Percentiles rank a stretch among this genome's conserved stretches.
Evolutionary conservation across 2,113 vertebrate species (phyloP).

Genomic region (Ceyx cyanopectus): DNA sequence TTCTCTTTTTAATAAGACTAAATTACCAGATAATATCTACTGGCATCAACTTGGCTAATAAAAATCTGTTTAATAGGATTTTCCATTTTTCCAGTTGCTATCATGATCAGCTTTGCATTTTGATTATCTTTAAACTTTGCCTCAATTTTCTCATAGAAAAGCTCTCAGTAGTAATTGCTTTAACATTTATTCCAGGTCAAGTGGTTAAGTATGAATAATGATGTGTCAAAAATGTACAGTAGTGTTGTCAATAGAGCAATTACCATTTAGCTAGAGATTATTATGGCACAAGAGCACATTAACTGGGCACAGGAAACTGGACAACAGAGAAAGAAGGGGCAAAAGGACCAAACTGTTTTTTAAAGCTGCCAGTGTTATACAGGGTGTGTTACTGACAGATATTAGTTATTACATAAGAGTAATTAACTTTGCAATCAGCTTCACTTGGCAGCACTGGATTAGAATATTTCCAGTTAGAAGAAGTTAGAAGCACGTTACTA

Average conservation of each 20-base stretch:
- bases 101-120: conserved; percentile 85
- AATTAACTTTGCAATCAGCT: conserved; percentile 71
- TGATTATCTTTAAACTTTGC: conserved; percentile 89
- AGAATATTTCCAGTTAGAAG: conserved; percentile 66
- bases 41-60: conserved; percentile 88
- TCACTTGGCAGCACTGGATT: conserved; percentile 4
- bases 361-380: conserved; percentile 66
- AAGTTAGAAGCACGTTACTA: conserved; percentile 32
- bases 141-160: conserved; percentile 86
- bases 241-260: conserved; percentile 90
- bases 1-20: conserved; percentile 89
- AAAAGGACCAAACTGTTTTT: conserved; percentile 74
- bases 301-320: conserved; percentile 83
- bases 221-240: conserved; percentile 91
- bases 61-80: conserved; percentile 88
- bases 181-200: conserved; percentile 94
- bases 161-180: conserved; percentile 90
- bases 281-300: conserved; percentile 86
- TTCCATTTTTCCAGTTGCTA: conserved; percentile 88
- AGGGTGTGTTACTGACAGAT: conserved; percentile 64
- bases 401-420: conserved; percentile 79
- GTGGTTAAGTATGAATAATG: conserved; percentile 94
- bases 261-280: conserved; percentile 89
- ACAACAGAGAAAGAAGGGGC: conserved; percentile 80
- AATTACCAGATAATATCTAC: conserved; percentile 87